Evolutionary conservation across 2,113 vertebrate species (phyloP), one percentile per base, ranked within the genome.

Genomic region (Plectropomus leopardus): DNA sequence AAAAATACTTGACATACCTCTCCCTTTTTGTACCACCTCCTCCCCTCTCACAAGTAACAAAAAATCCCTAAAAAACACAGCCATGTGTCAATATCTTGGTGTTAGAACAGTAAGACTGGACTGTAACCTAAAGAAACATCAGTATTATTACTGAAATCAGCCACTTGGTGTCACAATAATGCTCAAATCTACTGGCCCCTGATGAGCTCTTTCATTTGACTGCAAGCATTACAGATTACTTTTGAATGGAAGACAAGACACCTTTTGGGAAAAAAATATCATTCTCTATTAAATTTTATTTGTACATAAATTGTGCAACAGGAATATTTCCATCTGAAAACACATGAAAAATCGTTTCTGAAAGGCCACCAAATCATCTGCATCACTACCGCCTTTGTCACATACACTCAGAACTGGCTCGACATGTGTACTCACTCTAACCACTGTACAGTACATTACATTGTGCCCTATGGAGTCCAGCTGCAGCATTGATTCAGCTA

Each of bases 301-400:
- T 90, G 85, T 93, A 92, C 91, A 92, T 89, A 93, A 94, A 93
- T 92, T 93, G 93, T 93, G 92, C 93, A 91, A 92, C 84, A 90
- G 84, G 58, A 86, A 77, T 82, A 86, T 75, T 83, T 87, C 89
- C 86, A 90, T 84, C 86, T 92, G 90, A 87, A 91, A 88, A 92
- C 82, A 81, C 72, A 83, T 84, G 64, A 91, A 82, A 81, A 92
- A 84, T 87, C 44, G 57, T 84, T 80, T 84, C 63, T 79, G 44
- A 88, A 93, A 93, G 88, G 88, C 91, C 88, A 92, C 89, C 79
- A 74, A 66, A 68, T 64, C 70, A 72, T 83, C 76, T 57, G 48
- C 66, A 67, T 86, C 75, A 66, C 60, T 28, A 59, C 63, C 70
- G 16, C 50, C 70, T 83, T 78, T 66, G 44, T 80, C 76, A 34